Percentiles rank a stretch among this genome's conserved stretches.
Evolutionary conservation across 2,888 invertebrate genomes (phyloP).

Genomic region (Isoperla grammatica): DNA sequence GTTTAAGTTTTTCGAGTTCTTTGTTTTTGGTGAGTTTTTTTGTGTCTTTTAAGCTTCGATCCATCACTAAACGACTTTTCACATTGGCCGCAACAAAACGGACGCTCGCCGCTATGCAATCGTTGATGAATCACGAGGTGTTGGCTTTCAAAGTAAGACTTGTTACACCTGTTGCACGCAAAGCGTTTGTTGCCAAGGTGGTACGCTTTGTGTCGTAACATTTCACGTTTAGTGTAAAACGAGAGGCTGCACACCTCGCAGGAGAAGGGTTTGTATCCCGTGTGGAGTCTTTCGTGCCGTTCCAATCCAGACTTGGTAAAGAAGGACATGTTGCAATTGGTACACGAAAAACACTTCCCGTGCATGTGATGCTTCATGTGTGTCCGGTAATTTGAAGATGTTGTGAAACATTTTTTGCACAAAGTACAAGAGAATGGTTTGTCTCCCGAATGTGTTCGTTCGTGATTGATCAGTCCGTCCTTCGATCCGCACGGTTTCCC

Average conservation of each 20-base stretch:
- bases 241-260: conserved; percentile 39
- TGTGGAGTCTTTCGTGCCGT: conserved; percentile 39
- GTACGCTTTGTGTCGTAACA: conserved; percentile 39
- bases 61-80: conserved; percentile 39
- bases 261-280: conserved; percentile 37
- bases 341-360: conserved; percentile 36
- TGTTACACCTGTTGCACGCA: conserved; percentile 38
- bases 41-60: conserved; percentile 40
- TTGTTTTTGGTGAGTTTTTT: conserved; percentile 26
- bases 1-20: too few species aligned
- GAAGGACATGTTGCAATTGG: conserved; percentile 38
- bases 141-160: conserved; percentile 40
- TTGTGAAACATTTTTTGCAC: conserved; percentile 37
- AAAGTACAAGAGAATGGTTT: conserved; percentile 33
- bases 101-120: conserved; percentile 40
- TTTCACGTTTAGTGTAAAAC: conserved; percentile 39
- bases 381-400: conserved; percentile 37
- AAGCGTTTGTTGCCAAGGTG: conserved; percentile 40
- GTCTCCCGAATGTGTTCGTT: conserved; percentile 33
- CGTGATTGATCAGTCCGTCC: conserved; percentile 35
- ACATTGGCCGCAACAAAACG: conserved; percentile 39
- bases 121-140: conserved; percentile 40
- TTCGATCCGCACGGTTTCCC: conserved; percentile 33
- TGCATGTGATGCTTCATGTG: conserved; percentile 39
- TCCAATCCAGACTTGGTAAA: conserved; percentile 39